Conservation (phyloP, 2,113 vertebrate genomes). For the Dinomys branickii region DNA sequence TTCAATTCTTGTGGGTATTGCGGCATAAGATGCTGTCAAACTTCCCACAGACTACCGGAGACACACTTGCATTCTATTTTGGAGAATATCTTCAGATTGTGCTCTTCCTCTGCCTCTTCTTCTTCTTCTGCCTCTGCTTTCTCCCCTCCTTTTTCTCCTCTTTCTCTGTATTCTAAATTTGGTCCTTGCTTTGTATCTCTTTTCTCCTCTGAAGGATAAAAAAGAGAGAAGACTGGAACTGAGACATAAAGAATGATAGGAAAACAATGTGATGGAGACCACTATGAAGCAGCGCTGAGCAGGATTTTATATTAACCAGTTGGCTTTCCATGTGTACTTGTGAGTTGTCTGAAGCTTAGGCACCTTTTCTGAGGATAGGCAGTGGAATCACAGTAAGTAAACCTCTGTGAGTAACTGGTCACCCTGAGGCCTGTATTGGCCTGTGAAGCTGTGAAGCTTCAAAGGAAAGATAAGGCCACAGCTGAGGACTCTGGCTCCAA, state of each 20-base stretch:
- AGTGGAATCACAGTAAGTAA: no score
- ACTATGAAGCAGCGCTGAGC: no score
- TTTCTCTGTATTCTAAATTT: neutral
- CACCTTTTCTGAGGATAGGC: no score
- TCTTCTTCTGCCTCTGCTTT: neutral
- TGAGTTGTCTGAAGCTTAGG: no score
- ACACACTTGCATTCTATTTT: neutral
- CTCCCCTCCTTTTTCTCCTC: neutral
- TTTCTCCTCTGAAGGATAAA: neutral
- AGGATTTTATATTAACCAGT: no score
- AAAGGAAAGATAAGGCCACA: no score
- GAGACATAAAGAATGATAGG: neutral
- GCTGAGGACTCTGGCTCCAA: no score
- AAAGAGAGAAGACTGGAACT: conserved; percentile 6
- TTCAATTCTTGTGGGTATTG: neutral
- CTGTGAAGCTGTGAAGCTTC: no score
- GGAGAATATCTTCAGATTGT: neutral
- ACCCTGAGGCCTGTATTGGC: no score
- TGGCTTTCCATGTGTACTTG: no score
- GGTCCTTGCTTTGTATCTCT: neutral
- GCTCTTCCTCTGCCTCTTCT: neutral
- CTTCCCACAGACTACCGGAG: neutral
- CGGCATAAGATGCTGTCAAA: neutral
- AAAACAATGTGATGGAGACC: neutral
- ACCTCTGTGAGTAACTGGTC: no score